A percentile compares a stretch with the other conserved stretches of the same genome.
Conservation (phyloP, 2,797 vertebrate species). For the Megaceryle alcyon region DNA sequence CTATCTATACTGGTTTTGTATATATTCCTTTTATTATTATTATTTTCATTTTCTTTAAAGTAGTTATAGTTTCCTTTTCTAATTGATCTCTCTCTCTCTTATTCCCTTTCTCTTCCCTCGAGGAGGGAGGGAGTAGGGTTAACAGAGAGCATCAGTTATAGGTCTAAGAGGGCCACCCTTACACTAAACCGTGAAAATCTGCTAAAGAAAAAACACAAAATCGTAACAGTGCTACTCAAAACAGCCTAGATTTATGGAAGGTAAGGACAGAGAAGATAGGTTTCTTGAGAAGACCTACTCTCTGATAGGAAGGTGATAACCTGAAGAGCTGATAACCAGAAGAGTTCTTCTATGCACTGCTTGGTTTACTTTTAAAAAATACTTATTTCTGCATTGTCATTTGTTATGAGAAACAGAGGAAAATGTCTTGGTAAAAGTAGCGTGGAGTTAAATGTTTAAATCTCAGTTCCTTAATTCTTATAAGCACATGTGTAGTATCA, state of each 20-base stretch:
- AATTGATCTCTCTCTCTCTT: too few relatives aligned
- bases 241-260: background rate
- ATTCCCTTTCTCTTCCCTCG: too few relatives aligned
- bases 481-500: background rate
- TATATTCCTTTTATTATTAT: too few relatives aligned
- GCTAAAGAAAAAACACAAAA: background rate
- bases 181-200: too few relatives aligned
- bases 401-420: background rate
- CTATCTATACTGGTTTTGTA: background rate
- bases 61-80: too few relatives aligned
- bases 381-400: background rate
- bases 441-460: background rate
- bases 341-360: background rate
- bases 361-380: background rate
- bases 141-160: too few relatives aligned
- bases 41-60: too few relatives aligned
- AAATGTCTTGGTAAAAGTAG: background rate
- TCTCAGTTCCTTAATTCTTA: fast-evolving
- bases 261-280: background rate
- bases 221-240: background rate
- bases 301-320: background rate
- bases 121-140: too few relatives aligned
- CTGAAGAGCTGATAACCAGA: background rate
- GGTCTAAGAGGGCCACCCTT: too few relatives aligned
- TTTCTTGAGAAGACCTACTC: background rate